Base-by-base conservation (phyloP, 1,140 invertebrate species). In the Aphaenogaster ashmeadi region DNA sequence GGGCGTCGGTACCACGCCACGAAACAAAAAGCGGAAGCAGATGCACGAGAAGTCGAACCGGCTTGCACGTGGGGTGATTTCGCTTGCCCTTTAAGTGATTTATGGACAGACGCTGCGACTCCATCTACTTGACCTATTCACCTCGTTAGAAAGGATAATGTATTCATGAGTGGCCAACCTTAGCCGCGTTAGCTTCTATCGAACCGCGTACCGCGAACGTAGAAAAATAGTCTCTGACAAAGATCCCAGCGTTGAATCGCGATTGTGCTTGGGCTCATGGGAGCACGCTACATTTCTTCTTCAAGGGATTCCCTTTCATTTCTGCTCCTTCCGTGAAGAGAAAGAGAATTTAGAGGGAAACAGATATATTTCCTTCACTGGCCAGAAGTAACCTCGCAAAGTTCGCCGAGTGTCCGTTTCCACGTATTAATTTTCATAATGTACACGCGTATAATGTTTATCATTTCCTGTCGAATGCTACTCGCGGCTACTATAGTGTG, bases 61-160 rank as follows among this genome's bases (percentile, higher is more conserved):
- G 62, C 74, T 58, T 66, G 71, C 18, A 58, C 66, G 69, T 60
- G 84, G 88, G 83, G 87, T 86, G 91, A 93, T 93, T 91, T 89
- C 83, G 86, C 77, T 75, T 89, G 88, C 80, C 86, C 89, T 89
- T 89, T 90, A 91, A 92, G 90, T 94, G 93, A 94, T 94, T 94
- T 94, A 94, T 94, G 91, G 89, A 91, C 90, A 91, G 88, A 88
- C 92, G 87, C 90, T 85, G 90, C 87, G 90, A 91, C 90, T 93
- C 88, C 89, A 91, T 92, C 93, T 92, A 93, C 93, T 94, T 94
- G 93, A 94, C 93, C 94, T 94, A 93, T 94, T 94, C 94, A 92
- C 94, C 93, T 94, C 93, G 93, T 94, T 94, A 92, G 88, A 93
- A 93, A 93, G 93, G 92, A 94, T 94, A 94, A 94, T 93, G 92